Percentiles rank a stretch among this genome's conserved stretches.
Conservation (phyloP, 1,140 invertebrate species). For the Drosophila sulfurigaster region DNA sequence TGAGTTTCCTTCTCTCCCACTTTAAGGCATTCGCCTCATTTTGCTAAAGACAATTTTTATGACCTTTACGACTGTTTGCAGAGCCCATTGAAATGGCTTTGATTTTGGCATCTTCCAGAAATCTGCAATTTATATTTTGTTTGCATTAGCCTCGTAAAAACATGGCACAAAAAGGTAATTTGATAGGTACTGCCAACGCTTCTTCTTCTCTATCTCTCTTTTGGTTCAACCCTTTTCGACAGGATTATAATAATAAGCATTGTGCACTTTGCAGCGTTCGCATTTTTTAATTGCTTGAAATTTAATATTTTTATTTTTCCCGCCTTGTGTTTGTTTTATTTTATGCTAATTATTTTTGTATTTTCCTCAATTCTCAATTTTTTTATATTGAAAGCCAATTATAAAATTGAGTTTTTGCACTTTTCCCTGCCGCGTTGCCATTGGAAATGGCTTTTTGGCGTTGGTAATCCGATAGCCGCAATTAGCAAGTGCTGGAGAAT, state of each 20-base stretch:
- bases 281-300: conserved; percentile 80
- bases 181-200: conserved; percentile 32
- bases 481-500: conserved; percentile 48
- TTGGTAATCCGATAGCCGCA: conserved; percentile 73
- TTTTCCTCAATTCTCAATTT: conserved; percentile 31
- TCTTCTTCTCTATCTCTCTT: not conserved
- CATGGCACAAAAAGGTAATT: conserved; percentile 52
- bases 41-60: conserved; percentile 78
- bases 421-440: conserved; percentile 45
- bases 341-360: conserved; percentile 77
- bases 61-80: conserved; percentile 78
- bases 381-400: conserved; percentile 72
- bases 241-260: conserved; percentile 49
- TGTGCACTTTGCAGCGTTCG: conserved; percentile 60
- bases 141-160: conserved; percentile 70
- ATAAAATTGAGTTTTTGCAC: conserved; percentile 78
- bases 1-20: conserved; percentile 3
- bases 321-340: conserved; percentile 55
- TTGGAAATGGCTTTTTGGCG: conserved; percentile 69
- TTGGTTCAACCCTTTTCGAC: conserved; percentile 55
- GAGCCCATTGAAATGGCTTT: conserved; percentile 67
- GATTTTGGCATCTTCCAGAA: conserved; percentile 68
- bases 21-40: conserved; percentile 34
- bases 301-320: conserved; percentile 76
- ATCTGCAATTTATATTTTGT: conserved; percentile 73